Evolutionary conservation across 2,888 invertebrate species (phyloP).

Genomic region (Heterodera filipjevi): DNA sequence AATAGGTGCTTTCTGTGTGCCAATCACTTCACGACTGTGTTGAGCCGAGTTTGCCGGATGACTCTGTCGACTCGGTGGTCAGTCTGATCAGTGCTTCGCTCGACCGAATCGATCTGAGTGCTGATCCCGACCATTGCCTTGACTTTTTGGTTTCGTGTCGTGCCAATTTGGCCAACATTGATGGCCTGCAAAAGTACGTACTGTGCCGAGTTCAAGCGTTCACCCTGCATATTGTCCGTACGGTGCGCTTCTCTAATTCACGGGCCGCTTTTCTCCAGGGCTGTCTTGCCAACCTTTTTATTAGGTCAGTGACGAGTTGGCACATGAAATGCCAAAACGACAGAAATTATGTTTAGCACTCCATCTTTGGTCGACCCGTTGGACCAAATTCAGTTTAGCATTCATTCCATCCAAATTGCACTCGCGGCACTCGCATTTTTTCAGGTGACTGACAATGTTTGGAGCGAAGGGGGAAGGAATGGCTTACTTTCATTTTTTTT

Average conservation of each 20-base stretch:
- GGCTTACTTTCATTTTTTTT: not conserved
- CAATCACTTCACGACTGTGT: constrained; percentile 83
- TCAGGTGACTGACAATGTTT: constrained; percentile 58
- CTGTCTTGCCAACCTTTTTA: constrained; percentile 91
- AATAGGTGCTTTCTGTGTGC: constrained; percentile 79
- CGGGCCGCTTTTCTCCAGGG: constrained; percentile 81
- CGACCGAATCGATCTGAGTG: constrained; percentile 75
- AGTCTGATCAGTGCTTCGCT: constrained; percentile 38
- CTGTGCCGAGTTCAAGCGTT: constrained; percentile 70
- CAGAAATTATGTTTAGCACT: constrained; percentile 72
- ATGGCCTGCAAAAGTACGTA: constrained; percentile 75
- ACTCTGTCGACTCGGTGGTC: constrained; percentile 25
- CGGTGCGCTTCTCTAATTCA: constrained; percentile 53
- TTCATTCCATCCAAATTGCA: constrained; percentile 73
- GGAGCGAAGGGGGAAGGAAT: too few species aligned
- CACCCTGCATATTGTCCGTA: constrained; percentile 37
- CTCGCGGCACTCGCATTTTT: constrained; percentile 67
- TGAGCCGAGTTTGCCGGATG: constrained; percentile 33
- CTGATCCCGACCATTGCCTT: constrained; percentile 85
- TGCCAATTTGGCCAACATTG: constrained; percentile 85
- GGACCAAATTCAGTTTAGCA: constrained; percentile 80
- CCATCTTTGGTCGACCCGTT: constrained; percentile 87
- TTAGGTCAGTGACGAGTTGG: constrained; percentile 65
- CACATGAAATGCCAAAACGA: not conserved
- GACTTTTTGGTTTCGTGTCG: constrained; percentile 91